Evolutionary conservation across 2,797 vertebrate genomes (phyloP), one percentile per base, ranked within the genome.

Genomic region (Danio tinwini): DNA sequence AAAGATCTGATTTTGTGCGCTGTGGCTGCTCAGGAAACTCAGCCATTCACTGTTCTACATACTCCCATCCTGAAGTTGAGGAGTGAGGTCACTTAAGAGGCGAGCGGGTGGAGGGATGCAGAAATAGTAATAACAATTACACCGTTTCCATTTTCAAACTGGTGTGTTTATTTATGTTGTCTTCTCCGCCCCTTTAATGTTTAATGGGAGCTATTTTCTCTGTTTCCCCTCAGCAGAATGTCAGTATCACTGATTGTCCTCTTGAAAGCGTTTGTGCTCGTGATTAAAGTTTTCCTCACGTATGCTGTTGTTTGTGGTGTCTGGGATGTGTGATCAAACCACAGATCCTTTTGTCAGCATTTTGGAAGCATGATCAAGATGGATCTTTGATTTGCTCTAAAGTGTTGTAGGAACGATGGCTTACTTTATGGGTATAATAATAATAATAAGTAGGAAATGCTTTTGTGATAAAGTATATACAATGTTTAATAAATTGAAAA

Each of bases 31-130:
- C 93, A 94, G 93, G 94, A 94, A 95, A 90, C 88, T 45, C 74
- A 89, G 89, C 89, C 92, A 92, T 93, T 94, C 92, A 92, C 88
- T 85, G 80, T 81, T 85, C 87, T 86, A 92, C 92, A 91, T 93
- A 94, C 94, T 94, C 94, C 94, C 93, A 95, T 94, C 93, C 94
- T 94, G 94, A 91, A 88, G 87, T 85, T 87, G 87, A 87, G 90
- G 91, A 93, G 91, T 91, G 72, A 83, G 78, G 87, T 87, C 87
- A 81, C 82, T 85, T 88, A 83, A 87, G 82, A 91, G 86, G 80
- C 86, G 89, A 84, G 81, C 86, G 87, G 86, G 81, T 85, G 85
- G 79, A 80, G 72, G 49, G 67, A 81, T 81, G 83, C 88, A 88
- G 90, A 92, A 92, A 92, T 91, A 90, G 85, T 85, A 92, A 91